phyloP scores from a whole-genome alignment of 2,888 invertebrate genomes.

The Syrphus vitripennis region DNA sequence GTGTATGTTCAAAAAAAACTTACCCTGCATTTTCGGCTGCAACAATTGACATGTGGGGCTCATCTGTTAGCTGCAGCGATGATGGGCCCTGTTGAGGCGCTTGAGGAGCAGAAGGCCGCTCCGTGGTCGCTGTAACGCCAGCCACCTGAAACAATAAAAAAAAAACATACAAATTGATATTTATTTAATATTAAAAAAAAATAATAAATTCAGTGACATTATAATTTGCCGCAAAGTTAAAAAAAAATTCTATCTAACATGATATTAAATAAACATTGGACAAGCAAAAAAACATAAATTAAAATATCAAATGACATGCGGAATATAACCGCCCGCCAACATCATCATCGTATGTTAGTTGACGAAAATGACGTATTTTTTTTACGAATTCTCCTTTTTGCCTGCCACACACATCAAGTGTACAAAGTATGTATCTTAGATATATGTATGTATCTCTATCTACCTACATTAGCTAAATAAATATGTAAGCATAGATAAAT shows the following conservation, averaged over 20 bases:
- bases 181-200: not conserved
- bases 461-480: constrained; percentile 58
- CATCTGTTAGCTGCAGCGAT: constrained; percentile 81
- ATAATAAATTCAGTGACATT: constrained; percentile 38
- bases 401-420: constrained; percentile 56
- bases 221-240: constrained; percentile 11
- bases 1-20: no score
- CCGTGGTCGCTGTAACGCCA: constrained; percentile 77
- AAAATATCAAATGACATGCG: constrained; percentile 69
- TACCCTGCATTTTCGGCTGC: constrained; percentile 82
- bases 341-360: constrained; percentile 38
- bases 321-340: constrained; percentile 12
- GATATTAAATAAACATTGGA: constrained; percentile 23
- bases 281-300: constrained; percentile 62
- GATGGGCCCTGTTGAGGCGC: constrained; percentile 79
- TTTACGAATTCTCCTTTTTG: constrained; percentile 51
- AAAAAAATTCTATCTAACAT: not conserved
- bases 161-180: constrained; percentile 23
- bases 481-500: constrained; percentile 58
- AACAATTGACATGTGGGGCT: constrained; percentile 82
- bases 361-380: constrained; percentile 53
- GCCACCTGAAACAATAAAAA: constrained; percentile 74
- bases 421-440: constrained; percentile 49
- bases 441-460: constrained; percentile 2
- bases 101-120: constrained; percentile 75